A percentile compares a stretch with the other conserved stretches of the same genome.
These are phyloP conservation scores for Malthinus seriepunctatus DNA, from an alignment of 2,888 invertebrate species.

Conservation along the genomic window DNA sequence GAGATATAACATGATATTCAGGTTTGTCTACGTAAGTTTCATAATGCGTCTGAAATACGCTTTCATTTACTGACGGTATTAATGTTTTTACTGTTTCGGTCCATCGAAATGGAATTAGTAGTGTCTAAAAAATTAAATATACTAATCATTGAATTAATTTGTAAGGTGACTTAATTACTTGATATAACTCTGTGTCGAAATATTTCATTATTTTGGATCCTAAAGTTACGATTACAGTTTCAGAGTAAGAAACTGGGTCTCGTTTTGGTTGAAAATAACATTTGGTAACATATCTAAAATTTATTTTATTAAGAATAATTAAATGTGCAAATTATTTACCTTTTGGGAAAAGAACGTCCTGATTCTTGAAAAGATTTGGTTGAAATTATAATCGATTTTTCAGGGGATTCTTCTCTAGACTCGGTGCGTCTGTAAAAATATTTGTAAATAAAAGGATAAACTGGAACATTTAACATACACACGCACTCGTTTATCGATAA, in stretches of 20 bases:
- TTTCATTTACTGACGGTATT: conserved; percentile 15
- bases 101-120: conserved; percentile 33
- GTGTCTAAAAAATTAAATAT: conserved; percentile 23
- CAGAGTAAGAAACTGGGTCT: conserved; percentile 47
- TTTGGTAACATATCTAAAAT: conserved; percentile 43
- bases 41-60: conserved; percentile 18
- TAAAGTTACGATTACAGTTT: conserved; percentile 41
- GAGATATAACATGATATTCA: conserved; percentile 39
- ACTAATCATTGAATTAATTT: not conserved
- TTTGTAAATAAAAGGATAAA: not conserved
- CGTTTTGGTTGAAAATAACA: conserved; percentile 45
- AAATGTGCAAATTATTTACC: conserved; percentile 25
- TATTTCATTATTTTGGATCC: conserved; percentile 39
- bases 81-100: conserved; percentile 34
- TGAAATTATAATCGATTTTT: conserved; percentile 17
- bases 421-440: not conserved
- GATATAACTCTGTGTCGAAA: conserved; percentile 37
- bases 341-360: conserved; percentile 38
- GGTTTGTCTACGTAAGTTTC: conserved; percentile 23
- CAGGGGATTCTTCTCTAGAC: conserved; percentile 1
- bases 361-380: conserved; percentile 36
- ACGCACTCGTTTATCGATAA: conserved; percentile 35
- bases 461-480: conserved; percentile 33
- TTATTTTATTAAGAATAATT: not conserved
- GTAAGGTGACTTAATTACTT: conserved; percentile 36